These are phyloP conservation scores for Drosophila nannoptera DNA, from an alignment of 1,140 invertebrate species.

Conservation along the genomic window DNA sequence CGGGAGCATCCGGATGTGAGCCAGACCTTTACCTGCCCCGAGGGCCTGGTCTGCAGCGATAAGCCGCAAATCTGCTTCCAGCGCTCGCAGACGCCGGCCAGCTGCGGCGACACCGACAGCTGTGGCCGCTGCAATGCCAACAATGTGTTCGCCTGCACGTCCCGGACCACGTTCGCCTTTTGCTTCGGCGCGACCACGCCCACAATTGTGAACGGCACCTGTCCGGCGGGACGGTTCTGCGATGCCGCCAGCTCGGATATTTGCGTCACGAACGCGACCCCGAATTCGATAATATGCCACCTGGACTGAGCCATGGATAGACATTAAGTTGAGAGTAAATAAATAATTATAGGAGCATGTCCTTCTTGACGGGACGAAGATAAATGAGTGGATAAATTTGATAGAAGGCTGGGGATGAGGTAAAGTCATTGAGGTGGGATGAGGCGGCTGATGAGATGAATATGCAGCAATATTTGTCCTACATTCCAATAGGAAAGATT, in stretches of 20 bases:
- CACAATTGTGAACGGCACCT: constrained; percentile 53
- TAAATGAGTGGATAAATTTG: background rate
- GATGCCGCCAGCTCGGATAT: constrained; percentile 54
- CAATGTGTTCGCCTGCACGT: constrained; percentile 67
- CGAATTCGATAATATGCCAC: constrained; percentile 57
- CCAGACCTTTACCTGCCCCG: constrained; percentile 62
- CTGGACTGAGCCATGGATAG: constrained; percentile 15
- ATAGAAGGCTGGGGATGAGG: too few species aligned
- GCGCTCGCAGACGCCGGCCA: constrained; percentile 52
- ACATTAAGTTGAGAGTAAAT: too few species aligned
- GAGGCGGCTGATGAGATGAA: too few species aligned
- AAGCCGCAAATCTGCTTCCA: constrained; percentile 69
- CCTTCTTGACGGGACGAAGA: background rate
- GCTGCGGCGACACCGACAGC: constrained; percentile 69
- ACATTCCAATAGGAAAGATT: too few species aligned
- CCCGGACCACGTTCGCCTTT: constrained; percentile 63
- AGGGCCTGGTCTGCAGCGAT: constrained; percentile 71
- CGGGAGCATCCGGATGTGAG: constrained; percentile 20
- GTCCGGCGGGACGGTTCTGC: constrained; percentile 51
- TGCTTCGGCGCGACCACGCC: constrained; percentile 66
- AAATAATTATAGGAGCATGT: background rate
- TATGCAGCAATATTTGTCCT: too few species aligned
- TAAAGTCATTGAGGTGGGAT: too few species aligned
- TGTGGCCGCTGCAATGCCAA: constrained; percentile 63
- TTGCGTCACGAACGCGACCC: constrained; percentile 44